Base-by-base conservation (phyloP, 2,888 invertebrate genomes). In the Flabesymbios commensalis region DNA sequence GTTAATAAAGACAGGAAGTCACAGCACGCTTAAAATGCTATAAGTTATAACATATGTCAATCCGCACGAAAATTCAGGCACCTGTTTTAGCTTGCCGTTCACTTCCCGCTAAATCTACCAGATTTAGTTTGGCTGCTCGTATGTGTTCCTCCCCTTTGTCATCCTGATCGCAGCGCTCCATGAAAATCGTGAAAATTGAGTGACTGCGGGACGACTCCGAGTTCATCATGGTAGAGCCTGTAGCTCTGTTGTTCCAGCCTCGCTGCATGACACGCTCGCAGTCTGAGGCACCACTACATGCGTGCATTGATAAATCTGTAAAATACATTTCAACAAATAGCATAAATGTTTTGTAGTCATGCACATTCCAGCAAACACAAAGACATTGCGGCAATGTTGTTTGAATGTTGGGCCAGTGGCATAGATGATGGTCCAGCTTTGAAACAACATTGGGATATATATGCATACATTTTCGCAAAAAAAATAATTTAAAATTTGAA, bases 151-250 rank as follows among this genome's bases (percentile, higher is more conserved):
- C 85, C 1, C 82, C 83, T 45, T 84, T 80, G 17, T 79, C 80
- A 52, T 83, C 83, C 22, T 85, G 84, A 2, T 88, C 87, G 32
- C 63, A 88, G 82, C 92, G 92, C 80, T 94, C 94, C 36, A 94
- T 84, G 64, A 89, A 89, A 47, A 94, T 88, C 2, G 91, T 91
- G 78, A 94, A 91, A 65, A 94, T 93, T 19, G 92, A 91, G 80
- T 94, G 94, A 55, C 91, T 92, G 57, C 94, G 85, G 0, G 93
- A 93, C 57, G 84, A 84, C 62, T 89, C 90, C 1, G 91, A 90
- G 79, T 94, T 94, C 94, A 94, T 94, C 52, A 92, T 85, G 0
- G 94, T 94, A 0, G 92, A 89, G 0, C 92, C 94, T 0, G 90
- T 89, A 19, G 91, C 88, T 33, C 94, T 85, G 79, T 92, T 90